Base-by-base conservation (phyloP, 2,113 vertebrate genomes). In the Ammodramus savannarum region DNA sequence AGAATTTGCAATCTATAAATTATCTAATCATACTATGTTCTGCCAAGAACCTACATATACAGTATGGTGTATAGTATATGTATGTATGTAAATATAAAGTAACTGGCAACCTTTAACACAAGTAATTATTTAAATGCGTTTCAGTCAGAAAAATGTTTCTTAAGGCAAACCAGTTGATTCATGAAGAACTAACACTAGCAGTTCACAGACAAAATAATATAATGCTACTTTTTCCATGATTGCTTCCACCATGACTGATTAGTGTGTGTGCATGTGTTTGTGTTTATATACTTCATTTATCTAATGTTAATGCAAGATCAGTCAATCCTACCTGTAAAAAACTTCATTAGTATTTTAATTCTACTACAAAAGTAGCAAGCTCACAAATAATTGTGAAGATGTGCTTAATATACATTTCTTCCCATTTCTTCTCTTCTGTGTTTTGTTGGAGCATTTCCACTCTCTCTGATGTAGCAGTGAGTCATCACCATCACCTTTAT, bases 381-480 rank as follows among this genome's bases (percentile, higher is more conserved):
- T 78, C 32, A 67, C 21, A 85, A 90, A 31, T 58, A 66, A 44
- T 17, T 69, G 6, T 18, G 19, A 79, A n/a, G 15, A 13, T 61
- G 6, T 43, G 9, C 13, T 61, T 81, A 69, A 59, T 84, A 61
- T 14, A 27, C 3, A 31, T 54, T 61, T 87, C 21, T 19, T 74
- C 59, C 8, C 3, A 14, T 71, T 65, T 74, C 38, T 75, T 82
- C 61, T n/a, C 2, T 58, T 82, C 25, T 48, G 27, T 52, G 14
- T 32, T 81, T 68, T 81, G 34, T 55, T 65, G 29, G 19, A 73
- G 34, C 11, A 65, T 74, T 87, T 73, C 5, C 61, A 51, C 8
- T 39, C 7, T 71, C 21, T 66, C 13, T 49, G 2, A 3, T 27
- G 4, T 9, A 58, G 27, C 25, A 5, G 0, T 14, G 17, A 34